These are phyloP conservation scores for Eledona agricola DNA, from an alignment of 2,888 invertebrate genomes.

Conservation along the genomic window DNA sequence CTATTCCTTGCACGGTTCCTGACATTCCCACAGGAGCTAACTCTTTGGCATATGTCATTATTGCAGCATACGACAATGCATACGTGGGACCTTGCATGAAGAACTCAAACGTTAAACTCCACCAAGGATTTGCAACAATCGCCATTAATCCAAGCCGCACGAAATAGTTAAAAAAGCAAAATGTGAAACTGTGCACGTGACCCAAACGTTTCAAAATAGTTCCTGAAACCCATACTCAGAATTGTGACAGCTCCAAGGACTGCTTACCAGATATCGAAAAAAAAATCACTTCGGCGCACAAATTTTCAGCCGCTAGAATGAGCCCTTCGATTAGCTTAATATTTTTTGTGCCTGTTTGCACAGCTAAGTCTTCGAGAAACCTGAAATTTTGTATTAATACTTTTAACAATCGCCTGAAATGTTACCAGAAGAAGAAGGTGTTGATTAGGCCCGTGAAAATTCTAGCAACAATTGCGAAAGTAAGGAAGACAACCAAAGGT, in stretches of 20 bases:
- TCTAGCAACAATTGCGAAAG: slow-evolving; percentile 79
- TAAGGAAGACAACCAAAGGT: slow-evolving; percentile 73
- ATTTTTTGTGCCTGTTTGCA: slow-evolving; percentile 67
- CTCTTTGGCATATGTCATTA: slow-evolving; percentile 72
- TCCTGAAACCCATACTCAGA: slow-evolving; percentile 65
- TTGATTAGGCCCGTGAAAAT: slow-evolving; percentile 82
- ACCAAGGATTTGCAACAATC: slow-evolving; percentile 82
- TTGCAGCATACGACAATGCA: slow-evolving; percentile 83
- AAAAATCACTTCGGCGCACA: slow-evolving; percentile 80
- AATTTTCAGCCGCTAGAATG: slow-evolving; percentile 80
- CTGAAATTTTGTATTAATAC: slow-evolving; percentile 59
- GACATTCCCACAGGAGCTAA: slow-evolving; percentile 72
- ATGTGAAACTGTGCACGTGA: slow-evolving; percentile 78
- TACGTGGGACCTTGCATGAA: slow-evolving; percentile 88
- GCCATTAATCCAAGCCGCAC: slow-evolving; percentile 80
- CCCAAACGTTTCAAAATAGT: slow-evolving; percentile 82
- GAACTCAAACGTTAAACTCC: slow-evolving; percentile 80
- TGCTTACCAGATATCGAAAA: slow-evolving; percentile 66
- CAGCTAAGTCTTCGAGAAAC: slow-evolving; percentile 82
- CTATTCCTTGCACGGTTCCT: slow-evolving; percentile 85
- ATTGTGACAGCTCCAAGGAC: slow-evolving; percentile 4
- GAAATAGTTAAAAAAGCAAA: slow-evolving; percentile 80
- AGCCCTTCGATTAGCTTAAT: slow-evolving; percentile 83
- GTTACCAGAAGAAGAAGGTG: slow-evolving; percentile 82
- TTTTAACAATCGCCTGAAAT: too few species aligned